Base-by-base conservation (phyloP, 2,888 invertebrate species). In the Craniophora ligustri region DNA sequence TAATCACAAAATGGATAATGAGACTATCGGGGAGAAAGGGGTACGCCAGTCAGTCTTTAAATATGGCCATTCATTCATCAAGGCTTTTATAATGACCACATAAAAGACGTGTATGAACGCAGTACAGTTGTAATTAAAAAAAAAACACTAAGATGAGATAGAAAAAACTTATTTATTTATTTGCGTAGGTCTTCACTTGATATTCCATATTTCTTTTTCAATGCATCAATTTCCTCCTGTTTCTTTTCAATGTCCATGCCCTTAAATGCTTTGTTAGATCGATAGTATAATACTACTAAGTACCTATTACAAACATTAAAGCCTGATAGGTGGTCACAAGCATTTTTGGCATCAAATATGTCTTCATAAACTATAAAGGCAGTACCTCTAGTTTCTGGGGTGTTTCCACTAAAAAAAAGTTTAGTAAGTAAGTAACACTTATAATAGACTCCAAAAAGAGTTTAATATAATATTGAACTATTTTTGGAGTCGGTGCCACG, bases 301-400 rank as follows among this genome's bases (percentile, higher is more conserved):
- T 99, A 99, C 77, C 99, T 95, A 89, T 99, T 99, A 86, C 99
- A 99, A 21, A 99, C 99, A 88, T 99, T 99, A 89, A 99, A 99
- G 6, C 99, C 99, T 48, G 99, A 99, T 47, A 99, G 94, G 90
- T 99, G 99, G 87, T 99, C 99, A 90, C 99, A 99, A 3, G 99
- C 99, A 94, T 99, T 99, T 91, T 99, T 99, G 0, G 99, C 99
- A 95, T 99, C 99, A 94, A 99, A 99, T 79, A 99, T 99, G 85
- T 99, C 99, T 93, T 99, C 99, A 89, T 99, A 99, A 0, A 99
- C 98, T 39, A 99, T 99, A 95, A 99, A 99, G 13, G 99, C 99
- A 23, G 99, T 99, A 44, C 99, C 99, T 87, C 98, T 95, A 0
- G 99, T 98, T 89, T 99, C 99, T 10, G 99, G 97, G 16, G 99